Conservation (phyloP, 53 echinoderm and acorn worm genomes). For the Hippasteria phrygiana region DNA sequence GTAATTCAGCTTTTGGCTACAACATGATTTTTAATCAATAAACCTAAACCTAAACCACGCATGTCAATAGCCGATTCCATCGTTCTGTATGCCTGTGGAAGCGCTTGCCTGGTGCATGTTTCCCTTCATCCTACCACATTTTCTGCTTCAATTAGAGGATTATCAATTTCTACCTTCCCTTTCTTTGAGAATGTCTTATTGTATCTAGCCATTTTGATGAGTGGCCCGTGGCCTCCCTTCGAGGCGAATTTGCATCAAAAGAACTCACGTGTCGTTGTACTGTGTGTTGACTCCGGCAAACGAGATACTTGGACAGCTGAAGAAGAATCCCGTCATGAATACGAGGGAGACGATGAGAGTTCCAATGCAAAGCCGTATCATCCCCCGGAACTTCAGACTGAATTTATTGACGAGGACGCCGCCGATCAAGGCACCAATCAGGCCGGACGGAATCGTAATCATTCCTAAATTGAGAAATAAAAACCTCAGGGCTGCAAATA, state of each 20-base stretch:
- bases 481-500: too few species aligned
- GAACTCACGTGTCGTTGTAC: conserved; percentile 69
- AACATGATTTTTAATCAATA: too few species aligned
- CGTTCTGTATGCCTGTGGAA: too few species aligned
- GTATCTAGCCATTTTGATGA: neutral
- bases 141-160: too few species aligned
- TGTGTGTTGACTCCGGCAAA: conserved; percentile 87
- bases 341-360: conserved; percentile 71
- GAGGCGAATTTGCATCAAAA: neutral
- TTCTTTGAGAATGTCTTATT: too few species aligned
- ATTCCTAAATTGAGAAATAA: conserved; percentile 58
- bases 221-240: neutral
- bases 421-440: conserved; percentile 83
- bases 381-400: conserved; percentile 78
- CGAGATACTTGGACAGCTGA: conserved; percentile 81
- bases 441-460: conserved; percentile 83
- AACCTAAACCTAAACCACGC: too few species aligned
- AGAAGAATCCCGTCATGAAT: conserved; percentile 77
- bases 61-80: too few species aligned
- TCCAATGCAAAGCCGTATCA: conserved; percentile 70
- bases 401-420: conserved; percentile 83
- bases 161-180: too few species aligned
- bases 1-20: too few species aligned
- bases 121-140: too few species aligned
- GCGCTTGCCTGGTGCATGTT: too few species aligned